These are phyloP conservation scores for Andrena bucephala DNA, from an alignment of 2,888 invertebrate genomes.

Conservation along the genomic window DNA sequence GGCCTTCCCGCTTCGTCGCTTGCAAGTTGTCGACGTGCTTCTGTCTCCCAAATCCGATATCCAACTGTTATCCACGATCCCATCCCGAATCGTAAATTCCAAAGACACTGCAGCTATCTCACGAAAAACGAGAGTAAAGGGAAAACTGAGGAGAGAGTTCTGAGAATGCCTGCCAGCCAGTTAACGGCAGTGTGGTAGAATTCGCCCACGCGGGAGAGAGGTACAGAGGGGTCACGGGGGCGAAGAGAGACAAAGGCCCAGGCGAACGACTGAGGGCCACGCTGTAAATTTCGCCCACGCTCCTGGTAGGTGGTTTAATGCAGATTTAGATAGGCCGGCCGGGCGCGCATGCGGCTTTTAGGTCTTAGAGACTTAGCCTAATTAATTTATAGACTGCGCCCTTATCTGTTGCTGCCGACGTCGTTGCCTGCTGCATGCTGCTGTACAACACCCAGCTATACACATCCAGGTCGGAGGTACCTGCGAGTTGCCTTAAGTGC, in stretches of 20 bases:
- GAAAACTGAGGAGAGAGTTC: not conserved
- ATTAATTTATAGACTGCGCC: conserved; percentile 82
- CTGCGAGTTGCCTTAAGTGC: conserved; percentile 59
- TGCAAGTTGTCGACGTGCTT: too few species aligned
- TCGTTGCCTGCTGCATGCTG: conserved; percentile 62
- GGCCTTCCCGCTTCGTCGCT: not conserved
- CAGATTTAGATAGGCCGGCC: conserved; percentile 79
- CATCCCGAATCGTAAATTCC: not conserved
- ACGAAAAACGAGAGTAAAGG: not conserved
- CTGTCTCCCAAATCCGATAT: not conserved
- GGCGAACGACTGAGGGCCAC: conserved; percentile 34
- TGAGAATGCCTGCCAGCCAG: not conserved
- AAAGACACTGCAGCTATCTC: not conserved
- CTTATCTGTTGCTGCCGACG: conserved; percentile 77
- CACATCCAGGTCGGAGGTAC: conserved; percentile 23
- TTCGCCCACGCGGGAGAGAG: conserved; percentile 22
- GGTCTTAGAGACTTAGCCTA: conserved; percentile 81
- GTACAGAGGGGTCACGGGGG: conserved; percentile 23
- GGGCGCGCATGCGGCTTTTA: conserved; percentile 76
- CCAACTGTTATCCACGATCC: not conserved
- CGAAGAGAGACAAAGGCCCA: conserved; percentile 25
- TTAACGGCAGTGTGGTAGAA: conserved; percentile 43
- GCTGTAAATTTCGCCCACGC: conserved; percentile 74
- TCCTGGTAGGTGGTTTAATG: conserved; percentile 78
- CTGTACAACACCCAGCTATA: conserved; percentile 44